These are phyloP conservation scores for Fundulus diaphanus DNA, from an alignment of 2,797 vertebrate genomes.

Conservation along the genomic window DNA sequence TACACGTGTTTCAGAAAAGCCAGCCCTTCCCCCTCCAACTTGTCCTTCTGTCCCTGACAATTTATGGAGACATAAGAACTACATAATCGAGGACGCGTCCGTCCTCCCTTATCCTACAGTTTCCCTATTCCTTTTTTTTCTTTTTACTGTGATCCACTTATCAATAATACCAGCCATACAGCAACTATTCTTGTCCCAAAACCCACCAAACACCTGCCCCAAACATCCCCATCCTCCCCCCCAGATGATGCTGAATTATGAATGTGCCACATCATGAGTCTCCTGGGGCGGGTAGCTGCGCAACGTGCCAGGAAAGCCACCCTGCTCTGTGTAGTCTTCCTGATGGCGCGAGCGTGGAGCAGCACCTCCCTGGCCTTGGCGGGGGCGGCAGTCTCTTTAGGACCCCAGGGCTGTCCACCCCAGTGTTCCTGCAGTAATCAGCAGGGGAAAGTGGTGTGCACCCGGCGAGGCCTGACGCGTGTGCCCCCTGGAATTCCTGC, in stretches of 20 bases:
- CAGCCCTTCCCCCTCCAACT: slow-evolving; percentile 39
- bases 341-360: slow-evolving; percentile 91
- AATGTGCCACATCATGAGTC: slow-evolving; percentile 99
- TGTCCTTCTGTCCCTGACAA: slow-evolving; percentile 56
- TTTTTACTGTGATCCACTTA: slow-evolving; percentile 44
- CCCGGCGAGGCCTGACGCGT: slow-evolving; percentile 90
- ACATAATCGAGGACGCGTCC: slow-evolving; percentile 84
- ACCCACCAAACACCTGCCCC: slow-evolving; percentile 67
- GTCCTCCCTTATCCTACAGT: slow-evolving; percentile 48
- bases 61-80: slow-evolving; percentile 82
- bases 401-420: slow-evolving; percentile 93
- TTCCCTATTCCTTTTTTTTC: slow-evolving; percentile 37
- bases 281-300: slow-evolving; percentile 98
- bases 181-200: slow-evolving; percentile 49
- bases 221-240: slow-evolving; percentile 75
- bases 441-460: slow-evolving; percentile 98
- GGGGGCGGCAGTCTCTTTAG: slow-evolving; percentile 87
- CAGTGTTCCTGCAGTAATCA: slow-evolving; percentile 98
- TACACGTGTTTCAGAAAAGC: slow-evolving; percentile 69
- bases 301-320: slow-evolving; percentile 94
- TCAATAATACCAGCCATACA: slow-evolving; percentile 54
- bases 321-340: slow-evolving; percentile 92
- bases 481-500: slow-evolving; percentile 94
- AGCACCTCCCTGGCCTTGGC: slow-evolving; percentile 83
- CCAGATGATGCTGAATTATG: slow-evolving; percentile 98